Evolutionary conservation across 2,113 vertebrate genomes (phyloP).

Genomic region (Salminus brasiliensis): DNA sequence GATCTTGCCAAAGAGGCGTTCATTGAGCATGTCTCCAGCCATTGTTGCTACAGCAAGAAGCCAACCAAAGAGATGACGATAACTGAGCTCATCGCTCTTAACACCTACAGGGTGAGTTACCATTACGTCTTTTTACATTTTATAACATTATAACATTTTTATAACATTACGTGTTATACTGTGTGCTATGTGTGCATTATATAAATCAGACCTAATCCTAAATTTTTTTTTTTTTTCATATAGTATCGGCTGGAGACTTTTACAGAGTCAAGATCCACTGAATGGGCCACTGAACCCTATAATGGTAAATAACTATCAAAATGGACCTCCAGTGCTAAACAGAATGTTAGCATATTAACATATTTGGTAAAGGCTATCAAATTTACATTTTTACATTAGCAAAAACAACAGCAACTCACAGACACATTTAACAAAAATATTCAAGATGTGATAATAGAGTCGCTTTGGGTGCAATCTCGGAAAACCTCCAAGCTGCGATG

Average conservation of each 20-base stretch:
- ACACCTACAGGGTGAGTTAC: constrained; percentile 50
- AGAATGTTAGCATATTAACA: too few relatives aligned
- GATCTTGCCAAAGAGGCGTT: constrained; percentile 37
- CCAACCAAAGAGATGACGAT: constrained; percentile 54
- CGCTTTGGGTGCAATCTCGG: too few relatives aligned
- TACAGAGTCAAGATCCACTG: constrained; percentile 41
- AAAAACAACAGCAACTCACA: too few relatives aligned
- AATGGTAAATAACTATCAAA: not conserved
- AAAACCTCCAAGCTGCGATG: too few relatives aligned
- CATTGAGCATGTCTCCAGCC: not conserved
- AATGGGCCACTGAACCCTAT: constrained; percentile 9
- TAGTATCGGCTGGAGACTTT: constrained; percentile 57
- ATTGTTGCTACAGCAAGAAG: constrained; percentile 43
- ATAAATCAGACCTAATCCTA: too few relatives aligned
- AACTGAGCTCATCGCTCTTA: constrained; percentile 48
- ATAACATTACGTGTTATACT: too few relatives aligned
- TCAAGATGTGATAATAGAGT: too few relatives aligned
- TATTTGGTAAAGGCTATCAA: too few relatives aligned
- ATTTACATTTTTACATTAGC: too few relatives aligned
- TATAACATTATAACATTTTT: too few relatives aligned
- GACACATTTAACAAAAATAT: too few relatives aligned
- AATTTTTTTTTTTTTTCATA: constrained; percentile 9
- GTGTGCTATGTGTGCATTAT: not conserved
- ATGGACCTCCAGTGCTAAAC: too few relatives aligned
- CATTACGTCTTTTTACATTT: not conserved